Percentiles rank a stretch among this genome's conserved stretches.
Conservation (phyloP, 2,113 vertebrate species). For the Turnix velox region DNA sequence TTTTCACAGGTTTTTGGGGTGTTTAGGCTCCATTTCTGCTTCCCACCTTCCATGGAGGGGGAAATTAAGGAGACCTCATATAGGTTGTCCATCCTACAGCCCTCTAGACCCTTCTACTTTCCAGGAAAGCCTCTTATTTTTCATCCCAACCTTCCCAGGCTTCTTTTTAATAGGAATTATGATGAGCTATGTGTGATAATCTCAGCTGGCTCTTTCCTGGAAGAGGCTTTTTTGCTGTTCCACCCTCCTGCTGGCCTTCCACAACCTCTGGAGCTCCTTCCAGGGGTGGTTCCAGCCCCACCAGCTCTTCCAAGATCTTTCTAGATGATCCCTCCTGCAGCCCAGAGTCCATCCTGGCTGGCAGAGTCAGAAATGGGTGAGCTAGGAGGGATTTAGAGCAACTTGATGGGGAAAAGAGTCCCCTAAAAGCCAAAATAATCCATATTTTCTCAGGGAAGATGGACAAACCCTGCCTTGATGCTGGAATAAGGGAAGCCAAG, state of each 20-base stretch:
- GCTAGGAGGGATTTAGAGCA: accelerated
- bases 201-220: not conserved
- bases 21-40: accelerated
- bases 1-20: too few relatives aligned
- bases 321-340: not conserved
- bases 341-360: not conserved
- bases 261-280: not conserved
- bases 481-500: not conserved
- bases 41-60: not conserved
- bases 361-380: not conserved
- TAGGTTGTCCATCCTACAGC: not conserved
- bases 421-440: not conserved
- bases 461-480: not conserved
- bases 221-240: not conserved
- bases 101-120: not conserved
- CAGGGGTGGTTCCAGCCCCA: not conserved
- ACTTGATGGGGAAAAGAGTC: not conserved
- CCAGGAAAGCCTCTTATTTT: not conserved
- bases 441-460: not conserved
- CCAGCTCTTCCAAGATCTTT: not conserved
- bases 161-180: not conserved
- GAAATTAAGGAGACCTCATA: not conserved
- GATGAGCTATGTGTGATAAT: accelerated
- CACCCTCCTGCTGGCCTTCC: not conserved
- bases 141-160: not conserved